Conservation (phyloP, 2,888 invertebrate genomes). For the Beris chalybata region DNA sequence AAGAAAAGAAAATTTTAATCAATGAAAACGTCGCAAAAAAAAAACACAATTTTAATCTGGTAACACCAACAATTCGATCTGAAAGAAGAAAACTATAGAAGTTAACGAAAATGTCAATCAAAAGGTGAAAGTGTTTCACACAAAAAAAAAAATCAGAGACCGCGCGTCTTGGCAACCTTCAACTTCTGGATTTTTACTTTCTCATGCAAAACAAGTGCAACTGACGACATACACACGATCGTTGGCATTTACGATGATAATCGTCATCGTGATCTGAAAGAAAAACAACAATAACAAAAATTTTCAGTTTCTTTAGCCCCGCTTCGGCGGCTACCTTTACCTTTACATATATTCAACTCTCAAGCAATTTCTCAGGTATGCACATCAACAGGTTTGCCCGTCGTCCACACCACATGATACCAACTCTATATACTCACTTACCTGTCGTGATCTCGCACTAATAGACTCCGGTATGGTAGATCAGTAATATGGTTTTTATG, state of each 20-base stretch:
- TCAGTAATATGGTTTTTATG: slow-evolving; percentile 5
- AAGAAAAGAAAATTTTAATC: no score
- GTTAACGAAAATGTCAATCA: slow-evolving; percentile 25
- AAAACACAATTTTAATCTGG: neutral
- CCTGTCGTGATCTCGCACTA: neutral
- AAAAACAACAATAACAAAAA: no score
- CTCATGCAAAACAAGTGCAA: slow-evolving; percentile 39
- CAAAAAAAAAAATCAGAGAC: slow-evolving; percentile 4
- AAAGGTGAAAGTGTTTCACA: slow-evolving; percentile 38
- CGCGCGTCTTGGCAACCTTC: slow-evolving; percentile 36
- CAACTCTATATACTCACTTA: neutral
- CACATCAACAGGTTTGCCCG: neutral
- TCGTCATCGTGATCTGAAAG: neutral
- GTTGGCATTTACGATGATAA: neutral
- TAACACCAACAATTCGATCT: neutral
- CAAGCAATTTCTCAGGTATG: slow-evolving; percentile 4
- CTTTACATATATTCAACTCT: neutral
- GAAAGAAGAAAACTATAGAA: slow-evolving; percentile 17
- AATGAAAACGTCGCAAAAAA: neutral
- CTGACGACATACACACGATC: neutral
- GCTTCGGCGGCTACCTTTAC: neutral
- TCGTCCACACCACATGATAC: neutral
- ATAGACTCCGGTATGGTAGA: neutral
- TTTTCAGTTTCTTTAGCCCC: neutral
- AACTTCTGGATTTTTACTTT: slow-evolving; percentile 39